These are phyloP conservation scores for Axinella damicornis DNA, from an alignment of 37 sponge, comb jelly and placozoan genomes.

Conservation along the genomic window DNA sequence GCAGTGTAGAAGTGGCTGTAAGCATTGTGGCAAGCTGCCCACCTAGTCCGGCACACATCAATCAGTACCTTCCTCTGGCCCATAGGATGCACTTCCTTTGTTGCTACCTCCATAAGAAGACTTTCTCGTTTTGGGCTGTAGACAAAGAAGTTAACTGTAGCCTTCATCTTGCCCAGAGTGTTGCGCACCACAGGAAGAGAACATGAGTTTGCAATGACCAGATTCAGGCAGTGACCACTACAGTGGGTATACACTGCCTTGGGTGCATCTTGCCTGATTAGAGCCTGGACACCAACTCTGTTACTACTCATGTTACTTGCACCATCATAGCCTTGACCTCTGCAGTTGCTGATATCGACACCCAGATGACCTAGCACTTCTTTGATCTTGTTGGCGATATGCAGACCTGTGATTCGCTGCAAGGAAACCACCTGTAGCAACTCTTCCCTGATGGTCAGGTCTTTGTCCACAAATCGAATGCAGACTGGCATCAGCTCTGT, in stretches of 20 bases:
- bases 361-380: not conserved
- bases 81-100: conserved; percentile 21
- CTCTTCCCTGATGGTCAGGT: conserved; percentile 32
- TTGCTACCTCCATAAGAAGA: conserved; percentile 23
- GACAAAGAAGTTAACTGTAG: conserved; percentile 13
- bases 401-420: conserved; percentile 32
- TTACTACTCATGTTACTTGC: conserved; percentile 60
- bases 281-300: conserved; percentile 51
- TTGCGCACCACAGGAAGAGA: conserved; percentile 41
- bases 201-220: conserved; percentile 31
- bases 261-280: not conserved
- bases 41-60: conserved; percentile 56
- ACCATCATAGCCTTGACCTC: conserved; percentile 75
- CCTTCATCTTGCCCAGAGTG: conserved; percentile 26
- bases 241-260: conserved; percentile 54
- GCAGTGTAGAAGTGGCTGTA: conserved; percentile 41
- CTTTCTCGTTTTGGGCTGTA: conserved; percentile 31
- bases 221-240: conserved; percentile 48
- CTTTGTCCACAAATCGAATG: conserved; percentile 40
- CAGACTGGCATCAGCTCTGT: conserved; percentile 54
- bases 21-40: conserved; percentile 57
- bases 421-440: conserved; percentile 38
- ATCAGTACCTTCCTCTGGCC: conserved; percentile 35
- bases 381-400: conserved; percentile 25
- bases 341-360: conserved; percentile 10